Evolutionary conservation across 2,797 vertebrate species (phyloP).

Genomic region (Sparus aurata): DNA sequence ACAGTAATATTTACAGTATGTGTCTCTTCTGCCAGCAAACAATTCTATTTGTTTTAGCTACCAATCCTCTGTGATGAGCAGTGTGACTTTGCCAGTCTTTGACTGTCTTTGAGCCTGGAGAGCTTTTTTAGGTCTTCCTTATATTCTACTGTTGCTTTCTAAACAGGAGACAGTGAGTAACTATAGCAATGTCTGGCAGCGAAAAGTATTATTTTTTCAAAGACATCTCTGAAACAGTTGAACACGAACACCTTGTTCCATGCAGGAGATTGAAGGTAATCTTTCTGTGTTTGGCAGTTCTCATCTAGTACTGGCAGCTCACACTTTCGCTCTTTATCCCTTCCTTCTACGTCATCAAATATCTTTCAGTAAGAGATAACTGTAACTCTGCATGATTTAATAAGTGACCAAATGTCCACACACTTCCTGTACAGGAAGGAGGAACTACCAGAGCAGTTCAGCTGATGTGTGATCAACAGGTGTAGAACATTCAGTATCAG

Average conservation of each 20-base stretch:
- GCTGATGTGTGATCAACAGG: background rate
- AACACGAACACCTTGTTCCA: constrained; percentile 24
- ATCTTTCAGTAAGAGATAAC: background rate
- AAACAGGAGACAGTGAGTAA: constrained; percentile 50
- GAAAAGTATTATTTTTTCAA: constrained; percentile 9
- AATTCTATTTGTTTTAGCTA: constrained; percentile 36
- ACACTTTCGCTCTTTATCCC: background rate
- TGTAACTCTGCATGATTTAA: background rate
- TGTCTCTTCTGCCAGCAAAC: constrained; percentile 14
- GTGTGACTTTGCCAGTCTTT: constrained; percentile 19
- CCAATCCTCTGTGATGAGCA: constrained; percentile 31
- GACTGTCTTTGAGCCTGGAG: constrained; percentile 9
- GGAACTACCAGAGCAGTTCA: background rate
- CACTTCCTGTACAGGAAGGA: background rate
- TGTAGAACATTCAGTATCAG: background rate
- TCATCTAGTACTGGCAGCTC: background rate
- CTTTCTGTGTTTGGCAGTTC: background rate
- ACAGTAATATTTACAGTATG: background rate
- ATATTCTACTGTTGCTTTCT: constrained; percentile 1
- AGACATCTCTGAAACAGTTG: constrained; percentile 19
- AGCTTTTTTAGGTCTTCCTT: constrained; percentile 26
- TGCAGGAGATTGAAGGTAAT: constrained; percentile 12
- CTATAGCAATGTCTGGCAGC: constrained; percentile 33
- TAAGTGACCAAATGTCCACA: constrained; percentile 12
- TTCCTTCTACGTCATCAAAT: background rate